A percentile compares a stretch with the other conserved stretches of the same genome.
Conservation (phyloP, 2,797 vertebrate genomes). For the Danio aesculapii region DNA sequence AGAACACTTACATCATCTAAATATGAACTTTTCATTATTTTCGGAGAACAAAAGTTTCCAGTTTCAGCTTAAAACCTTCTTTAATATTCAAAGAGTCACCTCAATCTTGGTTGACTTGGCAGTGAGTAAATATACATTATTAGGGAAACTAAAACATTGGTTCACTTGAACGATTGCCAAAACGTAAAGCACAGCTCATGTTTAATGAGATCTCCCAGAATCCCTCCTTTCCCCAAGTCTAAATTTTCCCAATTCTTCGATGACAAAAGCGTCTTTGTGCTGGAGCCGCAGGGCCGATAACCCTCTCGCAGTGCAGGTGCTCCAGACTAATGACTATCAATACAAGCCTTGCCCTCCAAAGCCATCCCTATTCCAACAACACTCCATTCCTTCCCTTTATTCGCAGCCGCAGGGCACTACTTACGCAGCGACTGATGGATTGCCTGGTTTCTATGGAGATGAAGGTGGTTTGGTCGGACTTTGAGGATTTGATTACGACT, state of each 20-base stretch:
- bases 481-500: slow-evolving; percentile 39
- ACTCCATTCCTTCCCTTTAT: neutral
- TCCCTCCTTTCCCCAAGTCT: slow-evolving; percentile 74
- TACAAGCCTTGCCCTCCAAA: slow-evolving; percentile 59
- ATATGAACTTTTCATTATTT: no score
- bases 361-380: neutral
- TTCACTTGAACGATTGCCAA: neutral
- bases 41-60: no score
- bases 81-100: no score
- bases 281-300: slow-evolving; percentile 48
- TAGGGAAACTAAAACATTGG: no score
- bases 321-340: slow-evolving; percentile 71
- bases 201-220: neutral
- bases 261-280: slow-evolving; percentile 76
- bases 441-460: slow-evolving; percentile 37
- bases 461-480: slow-evolving; percentile 29
- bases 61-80: no score
- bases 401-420: slow-evolving; percentile 20
- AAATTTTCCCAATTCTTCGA: slow-evolving; percentile 70
- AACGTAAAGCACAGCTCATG: neutral
- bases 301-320: slow-evolving; percentile 65
- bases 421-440: slow-evolving; percentile 36
- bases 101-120: no score
- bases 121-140: no score
- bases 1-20: no score